Percentiles rank a stretch among this genome's conserved stretches.
These are phyloP conservation scores for Zaprionus tsacasi DNA, from an alignment of 1,140 invertebrate species.

Conservation along the genomic window DNA sequence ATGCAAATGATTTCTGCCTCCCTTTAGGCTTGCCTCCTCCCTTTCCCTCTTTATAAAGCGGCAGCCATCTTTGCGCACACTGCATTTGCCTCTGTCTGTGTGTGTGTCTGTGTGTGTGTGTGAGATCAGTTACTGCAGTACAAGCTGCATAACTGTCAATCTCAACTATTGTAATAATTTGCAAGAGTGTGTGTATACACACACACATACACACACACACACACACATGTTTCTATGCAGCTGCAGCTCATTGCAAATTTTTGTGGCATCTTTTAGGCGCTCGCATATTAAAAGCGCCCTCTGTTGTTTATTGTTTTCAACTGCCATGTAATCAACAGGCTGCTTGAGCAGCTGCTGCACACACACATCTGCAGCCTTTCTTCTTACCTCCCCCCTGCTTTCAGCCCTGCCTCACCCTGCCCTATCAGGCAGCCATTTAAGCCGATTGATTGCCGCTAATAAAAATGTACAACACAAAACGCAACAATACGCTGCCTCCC, in stretches of 20 bases:
- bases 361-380: neutral
- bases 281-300: too few relatives aligned
- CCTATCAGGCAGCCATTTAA: conserved; percentile 51
- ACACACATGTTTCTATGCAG: neutral
- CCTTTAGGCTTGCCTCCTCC: conserved; percentile 6
- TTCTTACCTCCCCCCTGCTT: too few relatives aligned
- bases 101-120: neutral
- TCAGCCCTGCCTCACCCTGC: neutral
- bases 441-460: conserved; percentile 78
- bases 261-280: neutral
- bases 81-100: neutral
- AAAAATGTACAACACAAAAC: conserved; percentile 64
- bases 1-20: conserved; percentile 34
- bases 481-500: conserved; percentile 53
- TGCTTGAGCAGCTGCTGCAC: too few relatives aligned
- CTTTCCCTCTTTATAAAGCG: neutral
- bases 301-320: too few relatives aligned
- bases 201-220: neutral
- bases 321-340: too few relatives aligned
- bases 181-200: conserved; percentile 24
- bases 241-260: neutral
- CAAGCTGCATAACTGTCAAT: neutral
- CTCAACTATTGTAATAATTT: neutral
- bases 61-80: neutral
- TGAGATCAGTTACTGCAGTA: neutral